phyloP scores from a whole-genome alignment of 1,140 invertebrate species.

The Penaeus vannamei region DNA sequence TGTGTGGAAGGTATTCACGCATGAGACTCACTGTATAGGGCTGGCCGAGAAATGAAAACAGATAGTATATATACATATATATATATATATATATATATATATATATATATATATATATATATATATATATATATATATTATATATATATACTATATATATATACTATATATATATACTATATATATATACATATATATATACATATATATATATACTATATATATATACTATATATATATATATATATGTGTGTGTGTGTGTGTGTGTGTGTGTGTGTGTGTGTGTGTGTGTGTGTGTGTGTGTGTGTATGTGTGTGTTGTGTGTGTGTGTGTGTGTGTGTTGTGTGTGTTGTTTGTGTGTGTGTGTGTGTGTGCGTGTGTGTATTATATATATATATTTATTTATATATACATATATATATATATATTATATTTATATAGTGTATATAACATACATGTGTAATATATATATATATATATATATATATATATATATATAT shows the following conservation, averaged over 20 bases:
- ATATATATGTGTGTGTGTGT: too few species aligned
- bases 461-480: constrained; percentile 19
- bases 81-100: not conserved
- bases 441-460: not conserved
- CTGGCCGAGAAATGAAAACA: too few species aligned
- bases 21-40: too few species aligned
- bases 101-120: not conserved
- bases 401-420: not conserved
- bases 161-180: constrained; percentile 22
- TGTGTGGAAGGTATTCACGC: too few species aligned
- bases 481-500: constrained; percentile 20
- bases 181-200: constrained; percentile 17
- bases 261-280: not conserved
- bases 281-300: not conserved
- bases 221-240: not conserved
- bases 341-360: not conserved
- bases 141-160: constrained; percentile 22
- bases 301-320: not conserved
- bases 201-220: not conserved
- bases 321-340: not conserved
- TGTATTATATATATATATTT: not conserved
- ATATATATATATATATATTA: constrained; percentile 16
- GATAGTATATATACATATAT: not conserved
- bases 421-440: constrained; percentile 10
- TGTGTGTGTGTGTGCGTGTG: not conserved